Percentiles rank a stretch among this genome's conserved stretches.
Evolutionary conservation across 2,888 invertebrate species (phyloP).

Genomic region (Diachrysia chrysitis): DNA sequence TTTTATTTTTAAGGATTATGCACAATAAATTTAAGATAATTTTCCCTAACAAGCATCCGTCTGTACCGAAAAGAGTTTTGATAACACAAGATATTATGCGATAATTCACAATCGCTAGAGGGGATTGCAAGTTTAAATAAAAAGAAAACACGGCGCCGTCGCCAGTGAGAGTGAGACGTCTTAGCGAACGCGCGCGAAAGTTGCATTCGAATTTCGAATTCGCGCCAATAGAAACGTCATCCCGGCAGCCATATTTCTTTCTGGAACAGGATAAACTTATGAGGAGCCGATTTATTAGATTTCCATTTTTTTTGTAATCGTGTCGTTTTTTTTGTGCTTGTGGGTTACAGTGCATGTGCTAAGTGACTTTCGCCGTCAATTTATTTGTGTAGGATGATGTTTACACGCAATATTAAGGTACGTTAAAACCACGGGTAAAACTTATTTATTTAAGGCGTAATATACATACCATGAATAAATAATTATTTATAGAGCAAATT

Average conservation of each 20-base stretch:
- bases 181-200: slow-evolving; percentile 76
- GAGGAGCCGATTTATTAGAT: slow-evolving; percentile 45
- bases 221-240: slow-evolving; percentile 66
- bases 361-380: slow-evolving; percentile 80
- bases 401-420: slow-evolving; percentile 80
- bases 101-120: slow-evolving; percentile 79
- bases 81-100: slow-evolving; percentile 78
- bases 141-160: slow-evolving; percentile 78
- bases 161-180: slow-evolving; percentile 84
- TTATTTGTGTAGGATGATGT: slow-evolving; percentile 75
- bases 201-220: slow-evolving; percentile 72
- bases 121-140: slow-evolving; percentile 83
- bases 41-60: slow-evolving; percentile 37
- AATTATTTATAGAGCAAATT: background rate
- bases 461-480: background rate
- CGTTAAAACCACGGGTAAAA: no score
- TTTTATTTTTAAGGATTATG: no score
- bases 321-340: slow-evolving; percentile 65
- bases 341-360: slow-evolving; percentile 74
- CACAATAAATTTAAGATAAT: no score
- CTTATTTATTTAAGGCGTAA: background rate
- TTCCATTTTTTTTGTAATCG: slow-evolving; percentile 46
- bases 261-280: slow-evolving; percentile 39
- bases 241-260: slow-evolving; percentile 37
- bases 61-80: slow-evolving; percentile 72